Base-by-base conservation (phyloP, 2,797 vertebrate genomes). In the Luscinia megarhynchos region DNA sequence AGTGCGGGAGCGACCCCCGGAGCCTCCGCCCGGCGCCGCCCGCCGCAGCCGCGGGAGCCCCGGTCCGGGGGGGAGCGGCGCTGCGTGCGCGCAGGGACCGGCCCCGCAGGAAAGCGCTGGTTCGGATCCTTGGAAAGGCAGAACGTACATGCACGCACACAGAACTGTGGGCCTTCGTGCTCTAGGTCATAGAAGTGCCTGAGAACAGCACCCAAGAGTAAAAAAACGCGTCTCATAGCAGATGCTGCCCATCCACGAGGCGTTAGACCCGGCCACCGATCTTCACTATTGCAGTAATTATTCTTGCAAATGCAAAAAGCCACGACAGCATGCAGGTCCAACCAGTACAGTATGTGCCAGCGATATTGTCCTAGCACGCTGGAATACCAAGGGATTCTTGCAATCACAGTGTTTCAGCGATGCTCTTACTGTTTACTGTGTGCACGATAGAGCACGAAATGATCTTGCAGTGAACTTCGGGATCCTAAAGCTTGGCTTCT, bases 111-210 rank as follows among this genome's bases (percentile, higher is more conserved):
- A 32, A 24, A 0, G 0, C 15, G 1, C 72, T 1, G 46, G 3
- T 9, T 7, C 5, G 27, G 19, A 22, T 6, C 32, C 30, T n/a
- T 7, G 46, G 45, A 38, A n/a, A 7, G 5, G 74, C 40, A 5
- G 2, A 29, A 22, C 2, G 6, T 9, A 2, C 2, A 2, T 7
- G 6, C 11, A 1, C 5, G 0, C 32, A 2, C 46, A 6, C 55
- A 1, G n/a, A 50, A 5, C 53, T 6, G 63, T 53, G 45, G 18
- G 50, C 4, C 17, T 32, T 18, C n/a, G 17, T 34, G 66, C 85
- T 30, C 32, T 13, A 0, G 32, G 30, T 64, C 40, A 2, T 6
- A 15, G 7, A n/a, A 40, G 30, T 6, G 40, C 26, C 6, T 21
- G 32, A 20, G 19, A 45, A 6, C 67, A 6, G 38, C 41, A 4